Conservation (phyloP, 92 coral and sea anemone species). For the Metridium senile region DNA sequence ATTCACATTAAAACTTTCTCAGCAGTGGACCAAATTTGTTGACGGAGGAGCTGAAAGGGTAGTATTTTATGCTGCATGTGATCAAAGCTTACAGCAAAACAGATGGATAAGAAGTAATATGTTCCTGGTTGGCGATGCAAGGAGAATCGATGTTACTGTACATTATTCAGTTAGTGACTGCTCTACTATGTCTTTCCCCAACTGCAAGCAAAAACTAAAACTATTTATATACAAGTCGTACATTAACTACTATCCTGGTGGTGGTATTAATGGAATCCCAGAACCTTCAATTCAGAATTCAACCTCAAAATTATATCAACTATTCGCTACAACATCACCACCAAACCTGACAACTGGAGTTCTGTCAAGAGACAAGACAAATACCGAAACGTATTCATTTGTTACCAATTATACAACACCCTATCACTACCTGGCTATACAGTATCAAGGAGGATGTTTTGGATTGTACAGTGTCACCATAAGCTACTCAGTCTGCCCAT, state of each 20-base stretch:
- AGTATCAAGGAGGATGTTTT: constrained; percentile 60
- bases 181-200: constrained; percentile 4
- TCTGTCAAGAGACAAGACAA: neutral
- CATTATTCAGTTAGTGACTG: constrained; percentile 36
- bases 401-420: constrained; percentile 32
- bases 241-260: neutral
- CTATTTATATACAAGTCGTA: constrained; percentile 29
- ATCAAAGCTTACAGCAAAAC: neutral
- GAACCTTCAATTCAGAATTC: constrained; percentile 22
- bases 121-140: constrained; percentile 32
- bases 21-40: too few relatives aligned
- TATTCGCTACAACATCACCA: constrained; percentile 20
- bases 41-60: too few relatives aligned
- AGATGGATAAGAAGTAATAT: constrained; percentile 50
- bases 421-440: constrained; percentile 52
- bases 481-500: constrained; percentile 52
- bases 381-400: constrained; percentile 17
- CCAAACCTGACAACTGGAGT: neutral
- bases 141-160: constrained; percentile 35
- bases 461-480: constrained; percentile 34
- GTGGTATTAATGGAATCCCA: neutral
- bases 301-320: neutral
- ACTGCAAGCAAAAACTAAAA: constrained; percentile 27
- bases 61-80: neutral
- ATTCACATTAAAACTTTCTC: too few relatives aligned